phyloP scores from a whole-genome alignment of 2,113 vertebrate species.

The Pyxicephalus adspersus region DNA sequence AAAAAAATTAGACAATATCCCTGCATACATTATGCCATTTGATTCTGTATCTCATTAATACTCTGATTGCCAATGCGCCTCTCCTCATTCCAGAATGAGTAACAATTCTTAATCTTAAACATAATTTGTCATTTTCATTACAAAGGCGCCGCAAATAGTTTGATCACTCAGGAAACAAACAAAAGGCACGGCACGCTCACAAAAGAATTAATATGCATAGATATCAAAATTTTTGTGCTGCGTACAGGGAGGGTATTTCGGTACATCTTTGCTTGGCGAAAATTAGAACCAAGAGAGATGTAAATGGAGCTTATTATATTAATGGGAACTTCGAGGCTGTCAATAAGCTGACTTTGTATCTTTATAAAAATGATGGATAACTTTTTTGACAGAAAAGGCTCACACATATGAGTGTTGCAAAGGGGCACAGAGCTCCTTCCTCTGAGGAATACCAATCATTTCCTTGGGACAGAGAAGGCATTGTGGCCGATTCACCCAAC shows the following conservation, averaged over 20 bases:
- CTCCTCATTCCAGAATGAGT: conserved; percentile 3
- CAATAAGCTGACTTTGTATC: too few species aligned
- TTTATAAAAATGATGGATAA: too few species aligned
- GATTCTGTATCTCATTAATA: conserved; percentile 37
- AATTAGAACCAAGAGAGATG: not conserved
- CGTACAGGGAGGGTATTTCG: not conserved
- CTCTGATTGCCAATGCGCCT: conserved; percentile 12
- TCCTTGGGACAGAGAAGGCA: too few species aligned
- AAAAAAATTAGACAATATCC: not conserved
- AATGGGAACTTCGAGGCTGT: too few species aligned
- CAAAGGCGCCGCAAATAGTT: conserved; percentile 37
- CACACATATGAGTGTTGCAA: too few species aligned
- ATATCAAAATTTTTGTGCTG: not conserved
- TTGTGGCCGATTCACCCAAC: too few species aligned
- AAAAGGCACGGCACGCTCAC: conserved; percentile 9
- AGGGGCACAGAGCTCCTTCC: too few species aligned
- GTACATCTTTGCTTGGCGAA: not conserved
- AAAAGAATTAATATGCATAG: conserved; percentile 11
- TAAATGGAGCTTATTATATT: too few species aligned
- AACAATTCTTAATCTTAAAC: conserved; percentile 47
- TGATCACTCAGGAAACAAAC: conserved; percentile 27
- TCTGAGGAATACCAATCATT: too few species aligned
- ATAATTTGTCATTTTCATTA: conserved; percentile 48
- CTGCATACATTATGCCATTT: conserved; percentile 31
- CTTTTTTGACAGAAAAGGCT: too few species aligned